Conservation (phyloP, 2,797 vertebrate genomes). For the Antrozous pallidus region DNA sequence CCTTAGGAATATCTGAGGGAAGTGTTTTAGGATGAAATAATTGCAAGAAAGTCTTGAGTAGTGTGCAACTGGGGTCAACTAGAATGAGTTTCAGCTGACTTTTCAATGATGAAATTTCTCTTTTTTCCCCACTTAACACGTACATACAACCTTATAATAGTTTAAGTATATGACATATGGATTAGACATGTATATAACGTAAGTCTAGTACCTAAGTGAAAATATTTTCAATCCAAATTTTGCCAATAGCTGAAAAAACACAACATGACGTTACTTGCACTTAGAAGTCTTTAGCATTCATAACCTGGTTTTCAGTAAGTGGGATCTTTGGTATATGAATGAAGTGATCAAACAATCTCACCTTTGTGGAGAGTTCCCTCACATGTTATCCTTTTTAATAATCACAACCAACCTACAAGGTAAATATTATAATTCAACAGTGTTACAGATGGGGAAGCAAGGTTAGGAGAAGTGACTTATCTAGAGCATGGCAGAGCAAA, state of each 20-base stretch:
- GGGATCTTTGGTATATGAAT: not conserved
- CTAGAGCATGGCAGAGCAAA: not conserved
- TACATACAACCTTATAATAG: not conserved
- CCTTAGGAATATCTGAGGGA: not conserved
- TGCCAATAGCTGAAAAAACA: not conserved
- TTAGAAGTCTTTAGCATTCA: not conserved
- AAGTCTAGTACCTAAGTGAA: not conserved
- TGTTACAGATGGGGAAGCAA: not conserved
- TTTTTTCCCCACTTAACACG: not conserved
- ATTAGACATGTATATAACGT: not conserved
- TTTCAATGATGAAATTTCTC: not conserved
- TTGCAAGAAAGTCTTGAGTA: not conserved
- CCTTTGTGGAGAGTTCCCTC: not conserved
- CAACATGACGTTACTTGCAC: not conserved
- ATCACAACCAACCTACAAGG: not conserved
- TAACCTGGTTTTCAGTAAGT: not conserved
- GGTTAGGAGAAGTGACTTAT: not conserved
- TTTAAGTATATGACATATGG: not conserved
- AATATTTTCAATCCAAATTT: not conserved
- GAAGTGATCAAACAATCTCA: not conserved
- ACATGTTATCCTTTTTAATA: not conserved
- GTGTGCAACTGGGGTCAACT: not conserved
- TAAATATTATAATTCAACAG: not conserved
- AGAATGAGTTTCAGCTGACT: not conserved
- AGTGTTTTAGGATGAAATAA: not conserved